These are phyloP conservation scores for Diglossa brunneiventris DNA, from an alignment of 2,113 vertebrate genomes.

Conservation along the genomic window DNA sequence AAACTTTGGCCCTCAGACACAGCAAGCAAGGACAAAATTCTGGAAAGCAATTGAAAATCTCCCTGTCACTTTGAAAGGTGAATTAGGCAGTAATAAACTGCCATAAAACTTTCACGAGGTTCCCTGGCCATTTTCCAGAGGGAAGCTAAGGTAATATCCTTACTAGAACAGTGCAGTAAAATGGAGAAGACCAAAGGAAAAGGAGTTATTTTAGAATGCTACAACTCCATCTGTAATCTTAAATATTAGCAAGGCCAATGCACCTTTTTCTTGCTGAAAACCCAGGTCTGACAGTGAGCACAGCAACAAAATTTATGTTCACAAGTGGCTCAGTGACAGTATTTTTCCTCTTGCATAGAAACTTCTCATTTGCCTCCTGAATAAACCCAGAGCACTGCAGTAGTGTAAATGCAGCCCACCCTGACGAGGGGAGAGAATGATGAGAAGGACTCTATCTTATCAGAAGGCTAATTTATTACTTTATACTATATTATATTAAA, in stretches of 20 bases:
- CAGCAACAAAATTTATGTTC: background rate
- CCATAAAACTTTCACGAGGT: background rate
- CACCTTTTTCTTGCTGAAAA: background rate
- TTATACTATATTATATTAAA: too few relatives aligned
- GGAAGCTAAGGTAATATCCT: background rate
- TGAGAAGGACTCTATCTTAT: background rate
- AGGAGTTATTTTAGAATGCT: background rate
- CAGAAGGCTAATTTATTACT: too few relatives aligned
- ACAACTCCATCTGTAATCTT: background rate
- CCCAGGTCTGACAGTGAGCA: background rate
- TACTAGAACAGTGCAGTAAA: background rate
- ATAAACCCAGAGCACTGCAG: background rate
- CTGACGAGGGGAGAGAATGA: background rate
- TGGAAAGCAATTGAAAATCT: background rate
- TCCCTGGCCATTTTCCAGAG: background rate
- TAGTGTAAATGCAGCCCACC: too few relatives aligned
- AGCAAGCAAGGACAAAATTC: background rate
- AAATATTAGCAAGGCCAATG: background rate
- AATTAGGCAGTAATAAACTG: constrained; percentile 2
- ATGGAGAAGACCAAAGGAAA: background rate
- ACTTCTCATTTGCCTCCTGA: background rate
- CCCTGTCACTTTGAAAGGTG: background rate
- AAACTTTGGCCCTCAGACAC: background rate
- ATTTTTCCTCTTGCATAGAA: background rate
- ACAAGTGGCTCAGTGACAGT: background rate